Percentiles rank a stretch among this genome's conserved stretches.
These are phyloP conservation scores for Frankliniella intonsa DNA, from an alignment of 2,888 invertebrate species.

Conservation along the genomic window DNA sequence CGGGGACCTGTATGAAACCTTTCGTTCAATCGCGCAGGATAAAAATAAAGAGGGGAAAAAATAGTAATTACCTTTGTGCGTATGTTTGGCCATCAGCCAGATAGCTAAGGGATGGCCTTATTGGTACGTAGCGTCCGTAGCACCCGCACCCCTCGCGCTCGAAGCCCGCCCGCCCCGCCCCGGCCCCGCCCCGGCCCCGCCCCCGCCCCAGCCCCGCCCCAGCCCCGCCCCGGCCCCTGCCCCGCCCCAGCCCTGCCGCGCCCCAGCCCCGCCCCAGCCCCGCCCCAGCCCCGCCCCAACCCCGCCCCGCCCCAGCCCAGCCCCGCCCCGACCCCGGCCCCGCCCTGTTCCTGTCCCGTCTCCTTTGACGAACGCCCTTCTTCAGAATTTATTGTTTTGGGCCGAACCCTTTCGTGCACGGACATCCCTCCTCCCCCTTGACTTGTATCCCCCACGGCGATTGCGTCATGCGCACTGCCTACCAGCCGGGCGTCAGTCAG, in stretches of 20 bases:
- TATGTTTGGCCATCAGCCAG: background rate
- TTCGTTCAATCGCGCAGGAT: too few species aligned
- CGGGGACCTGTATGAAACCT: too few species aligned
- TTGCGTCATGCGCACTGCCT: background rate
- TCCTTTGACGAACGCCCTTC: slow-evolving; percentile 10
- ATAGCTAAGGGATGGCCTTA: background rate
- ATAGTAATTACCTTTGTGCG: background rate
- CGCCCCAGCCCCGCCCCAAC: background rate
- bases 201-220: background rate
- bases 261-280: background rate
- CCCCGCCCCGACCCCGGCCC: background rate
- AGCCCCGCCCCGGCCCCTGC: background rate
- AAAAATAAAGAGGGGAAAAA: too few species aligned
- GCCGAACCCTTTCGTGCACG: background rate
- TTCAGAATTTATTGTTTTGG: background rate
- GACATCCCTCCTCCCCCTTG: too few species aligned
- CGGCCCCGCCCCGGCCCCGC: background rate
- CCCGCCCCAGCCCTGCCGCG: background rate
- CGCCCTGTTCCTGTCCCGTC: background rate
- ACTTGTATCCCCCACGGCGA: too few species aligned
- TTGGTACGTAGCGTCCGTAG: background rate
- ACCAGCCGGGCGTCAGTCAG: too few species aligned
- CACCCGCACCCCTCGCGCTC: background rate
- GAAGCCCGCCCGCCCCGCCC: background rate
- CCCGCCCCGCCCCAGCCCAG: background rate